These are phyloP conservation scores for Apis dorsata DNA, from an alignment of 1,140 invertebrate genomes.

Conservation along the genomic window DNA sequence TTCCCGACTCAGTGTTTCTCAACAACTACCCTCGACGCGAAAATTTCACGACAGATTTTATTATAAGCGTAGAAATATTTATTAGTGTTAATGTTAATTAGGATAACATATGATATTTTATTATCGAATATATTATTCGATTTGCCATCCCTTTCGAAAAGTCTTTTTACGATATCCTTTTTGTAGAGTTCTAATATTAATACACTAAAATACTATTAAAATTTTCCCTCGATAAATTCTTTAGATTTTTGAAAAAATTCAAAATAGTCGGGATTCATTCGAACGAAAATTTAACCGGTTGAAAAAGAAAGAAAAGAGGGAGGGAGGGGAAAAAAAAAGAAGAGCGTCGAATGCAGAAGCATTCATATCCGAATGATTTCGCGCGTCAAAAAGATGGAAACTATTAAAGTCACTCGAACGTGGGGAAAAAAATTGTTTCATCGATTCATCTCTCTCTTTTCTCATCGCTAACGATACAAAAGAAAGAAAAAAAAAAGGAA, in stretches of 20 bases:
- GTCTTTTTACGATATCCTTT: too few relatives aligned
- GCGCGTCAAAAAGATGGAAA: background rate
- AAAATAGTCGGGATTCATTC: background rate
- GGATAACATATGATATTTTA: too few relatives aligned
- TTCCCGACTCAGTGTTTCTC: background rate
- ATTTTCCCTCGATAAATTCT: background rate
- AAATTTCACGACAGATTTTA: too few relatives aligned
- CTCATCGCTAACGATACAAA: background rate
- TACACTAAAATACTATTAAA: background rate
- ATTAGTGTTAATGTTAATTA: too few relatives aligned
- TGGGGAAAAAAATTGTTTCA: constrained; percentile 9
- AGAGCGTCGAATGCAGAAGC: background rate
- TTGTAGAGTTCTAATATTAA: too few relatives aligned
- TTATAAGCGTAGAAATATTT: too few relatives aligned
- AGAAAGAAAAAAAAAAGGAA: background rate
- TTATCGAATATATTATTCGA: too few relatives aligned
- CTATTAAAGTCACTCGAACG: constrained; percentile 1
- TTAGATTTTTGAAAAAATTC: background rate
- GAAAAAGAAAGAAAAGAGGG: background rate
- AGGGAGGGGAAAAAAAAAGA: background rate
- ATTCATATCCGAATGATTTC: constrained; percentile 20
- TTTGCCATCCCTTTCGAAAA: too few relatives aligned
- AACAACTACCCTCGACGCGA: too few relatives aligned
- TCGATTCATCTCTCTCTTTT: background rate
- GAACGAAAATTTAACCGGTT: background rate